Conservation (phyloP, 2,888 invertebrate genomes). For the Spicauda simplicius region DNA sequence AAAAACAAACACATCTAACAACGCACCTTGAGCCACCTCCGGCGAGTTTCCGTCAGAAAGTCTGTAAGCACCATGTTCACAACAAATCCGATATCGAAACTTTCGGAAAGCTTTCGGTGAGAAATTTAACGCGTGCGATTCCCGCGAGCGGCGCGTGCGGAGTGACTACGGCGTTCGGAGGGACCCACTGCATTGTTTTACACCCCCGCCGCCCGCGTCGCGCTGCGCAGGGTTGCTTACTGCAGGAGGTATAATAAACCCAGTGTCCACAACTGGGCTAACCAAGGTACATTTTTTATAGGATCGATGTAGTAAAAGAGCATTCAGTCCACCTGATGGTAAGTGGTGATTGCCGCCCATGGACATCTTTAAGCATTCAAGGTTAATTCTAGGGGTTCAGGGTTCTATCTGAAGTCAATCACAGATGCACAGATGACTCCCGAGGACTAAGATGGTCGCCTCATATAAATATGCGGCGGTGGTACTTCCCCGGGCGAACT, state of each 20-base stretch:
- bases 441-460: too few relatives aligned
- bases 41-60: constrained; percentile 75
- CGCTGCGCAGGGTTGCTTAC: neutral
- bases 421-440: too few relatives aligned
- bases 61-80: constrained; percentile 72
- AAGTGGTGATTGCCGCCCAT: too few relatives aligned
- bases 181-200: constrained; percentile 41
- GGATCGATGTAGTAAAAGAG: too few relatives aligned
- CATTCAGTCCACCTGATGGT: too few relatives aligned
- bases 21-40: constrained; percentile 75
- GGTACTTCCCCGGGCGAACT: too few relatives aligned
- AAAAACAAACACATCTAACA: neutral
- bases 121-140: constrained; percentile 49
- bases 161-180: constrained; percentile 32
- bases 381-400: too few relatives aligned
- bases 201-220: constrained; percentile 11
- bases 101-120: constrained; percentile 7
- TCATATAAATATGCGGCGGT: too few relatives aligned
- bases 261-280: too few relatives aligned
- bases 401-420: too few relatives aligned
- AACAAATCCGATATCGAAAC: constrained; percentile 18
- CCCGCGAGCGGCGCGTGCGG: constrained; percentile 44
- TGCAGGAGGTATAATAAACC: neutral
- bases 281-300: too few relatives aligned
- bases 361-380: too few relatives aligned